Evolutionary conservation across 2,888 invertebrate genomes (phyloP).

Genomic region (Vanessa cardui): DNA sequence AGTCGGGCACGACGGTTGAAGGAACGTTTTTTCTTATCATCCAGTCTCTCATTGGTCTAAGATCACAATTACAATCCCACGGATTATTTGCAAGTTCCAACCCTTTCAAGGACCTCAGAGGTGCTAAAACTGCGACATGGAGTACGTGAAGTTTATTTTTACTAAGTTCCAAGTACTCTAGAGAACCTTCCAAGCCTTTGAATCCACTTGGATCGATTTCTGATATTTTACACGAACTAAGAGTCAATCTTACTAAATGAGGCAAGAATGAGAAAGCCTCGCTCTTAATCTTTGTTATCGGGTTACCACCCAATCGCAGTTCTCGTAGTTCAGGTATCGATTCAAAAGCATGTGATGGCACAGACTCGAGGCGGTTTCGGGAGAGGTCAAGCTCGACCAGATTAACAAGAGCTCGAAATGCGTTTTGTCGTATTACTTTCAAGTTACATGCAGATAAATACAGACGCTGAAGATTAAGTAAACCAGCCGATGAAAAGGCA

Average conservation of each 20-base stretch:
- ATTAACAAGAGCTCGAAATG: conserved; percentile 90
- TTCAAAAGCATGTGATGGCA: conserved; percentile 89
- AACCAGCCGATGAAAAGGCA: conserved; percentile 88
- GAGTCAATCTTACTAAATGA: conserved; percentile 87
- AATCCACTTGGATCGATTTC: conserved; percentile 88
- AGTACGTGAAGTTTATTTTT: conserved; percentile 88
- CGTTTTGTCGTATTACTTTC: conserved; percentile 86
- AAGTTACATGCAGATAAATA: conserved; percentile 88
- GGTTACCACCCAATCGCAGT: conserved; percentile 88
- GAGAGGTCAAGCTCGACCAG: conserved; percentile 92
- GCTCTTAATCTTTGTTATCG: conserved; percentile 86
- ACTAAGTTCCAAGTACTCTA: conserved; percentile 90
- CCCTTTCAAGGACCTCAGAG: conserved; percentile 87
- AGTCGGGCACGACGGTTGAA: conserved; percentile 85
- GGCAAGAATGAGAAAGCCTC: conserved; percentile 86
- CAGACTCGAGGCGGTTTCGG: conserved; percentile 85
- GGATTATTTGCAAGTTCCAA: conserved; percentile 90
- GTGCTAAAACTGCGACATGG: conserved; percentile 85
- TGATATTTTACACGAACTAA: conserved; percentile 87
- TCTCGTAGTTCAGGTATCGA: conserved; percentile 89
- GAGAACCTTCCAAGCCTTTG: conserved; percentile 86
- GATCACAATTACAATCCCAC: conserved; percentile 91
- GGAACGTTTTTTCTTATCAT: conserved; percentile 90
- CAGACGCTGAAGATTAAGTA: conserved; percentile 91
- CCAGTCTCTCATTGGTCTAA: conserved; percentile 90